These are phyloP conservation scores for Sander vitreus DNA, from an alignment of 2,113 vertebrate species.

Conservation along the genomic window DNA sequence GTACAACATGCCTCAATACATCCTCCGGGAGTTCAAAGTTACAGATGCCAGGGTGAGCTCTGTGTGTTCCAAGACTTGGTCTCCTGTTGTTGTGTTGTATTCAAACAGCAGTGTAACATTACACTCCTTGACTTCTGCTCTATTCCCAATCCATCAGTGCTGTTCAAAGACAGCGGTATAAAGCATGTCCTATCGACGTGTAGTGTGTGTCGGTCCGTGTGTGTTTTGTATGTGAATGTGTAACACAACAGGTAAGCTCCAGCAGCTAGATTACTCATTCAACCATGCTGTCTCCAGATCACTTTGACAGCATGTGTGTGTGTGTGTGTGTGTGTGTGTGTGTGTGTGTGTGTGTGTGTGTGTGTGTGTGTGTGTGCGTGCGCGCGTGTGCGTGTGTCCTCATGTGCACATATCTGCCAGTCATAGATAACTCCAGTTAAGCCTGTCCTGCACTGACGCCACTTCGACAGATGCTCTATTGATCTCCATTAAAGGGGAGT, in stretches of 20 bases:
- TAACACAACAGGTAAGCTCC: slow-evolving; percentile 34
- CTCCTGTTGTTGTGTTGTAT: slow-evolving; percentile 29
- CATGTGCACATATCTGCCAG: slow-evolving; percentile 23
- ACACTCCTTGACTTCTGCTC: slow-evolving; percentile 36
- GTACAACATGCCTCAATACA: slow-evolving; percentile 98
- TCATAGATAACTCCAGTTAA: slow-evolving; percentile 76
- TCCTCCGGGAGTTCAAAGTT: slow-evolving; percentile 96
- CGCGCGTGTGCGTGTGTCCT: background rate
- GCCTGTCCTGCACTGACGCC: slow-evolving; percentile 73
- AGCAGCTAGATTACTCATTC: slow-evolving; percentile 63
- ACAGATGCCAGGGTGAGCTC: slow-evolving; percentile 93
- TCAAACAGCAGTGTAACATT: slow-evolving; percentile 27
- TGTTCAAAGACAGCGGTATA: slow-evolving; percentile 37
- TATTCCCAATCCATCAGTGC: slow-evolving; percentile 47
- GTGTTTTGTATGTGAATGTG: slow-evolving; percentile 53
- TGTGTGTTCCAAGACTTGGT: slow-evolving; percentile 14
- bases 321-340: background rate
- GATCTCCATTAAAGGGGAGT: slow-evolving; percentile 83
- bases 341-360: slow-evolving; percentile 5
- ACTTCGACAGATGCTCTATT: slow-evolving; percentile 82
- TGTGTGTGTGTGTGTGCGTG: background rate
- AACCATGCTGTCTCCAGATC: slow-evolving; percentile 57
- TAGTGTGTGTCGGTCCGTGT: slow-evolving; percentile 42
- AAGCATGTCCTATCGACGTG: slow-evolving; percentile 71
- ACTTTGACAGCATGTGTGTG: slow-evolving; percentile 39